A percentile compares a stretch with the other conserved stretches of the same genome.
These are phyloP conservation scores for Patella vulgata DNA, from an alignment of 1,140 invertebrate species.

Conservation along the genomic window DNA sequence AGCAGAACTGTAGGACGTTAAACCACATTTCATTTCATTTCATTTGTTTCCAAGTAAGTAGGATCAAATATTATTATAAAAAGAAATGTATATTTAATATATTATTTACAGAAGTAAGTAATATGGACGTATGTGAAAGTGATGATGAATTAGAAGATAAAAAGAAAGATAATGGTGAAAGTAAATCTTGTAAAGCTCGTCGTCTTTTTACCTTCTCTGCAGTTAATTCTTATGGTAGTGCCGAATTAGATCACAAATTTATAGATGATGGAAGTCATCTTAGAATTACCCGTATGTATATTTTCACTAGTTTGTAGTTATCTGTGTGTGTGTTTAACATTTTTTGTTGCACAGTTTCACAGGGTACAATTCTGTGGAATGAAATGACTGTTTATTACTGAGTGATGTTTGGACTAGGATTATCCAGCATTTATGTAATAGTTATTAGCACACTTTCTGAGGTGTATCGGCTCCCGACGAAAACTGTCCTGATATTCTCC, in stretches of 20 bases:
- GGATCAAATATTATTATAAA: no score
- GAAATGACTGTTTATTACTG: no score
- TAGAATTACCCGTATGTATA: slow-evolving; percentile 56
- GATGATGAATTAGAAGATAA: slow-evolving; percentile 25
- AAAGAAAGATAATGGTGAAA: slow-evolving; percentile 21
- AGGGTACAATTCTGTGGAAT: background rate
- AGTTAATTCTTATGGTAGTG: slow-evolving; percentile 68
- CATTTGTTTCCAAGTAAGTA: no score
- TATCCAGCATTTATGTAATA: no score
- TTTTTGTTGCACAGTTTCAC: background rate
- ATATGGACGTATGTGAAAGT: slow-evolving; percentile 25
- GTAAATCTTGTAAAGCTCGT: slow-evolving; percentile 11
- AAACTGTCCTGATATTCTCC: no score
- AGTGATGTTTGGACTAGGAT: no score
- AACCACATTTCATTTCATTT: no score
- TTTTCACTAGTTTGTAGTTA: background rate
- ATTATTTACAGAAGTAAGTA: slow-evolving; percentile 15
- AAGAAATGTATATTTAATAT: no score
- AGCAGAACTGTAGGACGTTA: no score
- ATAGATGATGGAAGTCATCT: slow-evolving; percentile 61
- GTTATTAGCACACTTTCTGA: no score
- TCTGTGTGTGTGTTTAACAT: no score
- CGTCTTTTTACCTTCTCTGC: slow-evolving; percentile 62
- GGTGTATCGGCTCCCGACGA: no score
- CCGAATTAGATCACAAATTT: slow-evolving; percentile 57